Percentiles rank a stretch among this genome's conserved stretches.
Conservation (phyloP, 2,797 vertebrate species). For the Mergus octosetaceus region DNA sequence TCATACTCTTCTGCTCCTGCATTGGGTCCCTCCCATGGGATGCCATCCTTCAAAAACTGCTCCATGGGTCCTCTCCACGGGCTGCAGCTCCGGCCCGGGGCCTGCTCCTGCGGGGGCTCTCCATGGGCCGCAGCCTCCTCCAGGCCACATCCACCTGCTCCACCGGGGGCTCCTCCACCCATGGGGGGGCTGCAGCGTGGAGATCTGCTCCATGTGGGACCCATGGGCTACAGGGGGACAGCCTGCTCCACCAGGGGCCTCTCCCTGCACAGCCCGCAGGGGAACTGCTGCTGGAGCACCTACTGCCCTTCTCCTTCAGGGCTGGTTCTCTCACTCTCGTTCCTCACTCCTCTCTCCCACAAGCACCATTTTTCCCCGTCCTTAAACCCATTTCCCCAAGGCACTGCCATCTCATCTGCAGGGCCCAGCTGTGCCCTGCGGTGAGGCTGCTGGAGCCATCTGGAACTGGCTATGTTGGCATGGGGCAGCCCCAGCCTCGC, state of each 20-base stretch:
- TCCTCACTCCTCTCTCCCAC: neutral
- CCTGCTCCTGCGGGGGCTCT: neutral
- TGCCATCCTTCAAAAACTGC: neutral
- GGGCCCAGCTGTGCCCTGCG: neutral
- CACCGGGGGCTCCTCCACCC: too few relatives aligned
- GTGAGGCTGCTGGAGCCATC: neutral
- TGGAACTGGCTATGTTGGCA: neutral
- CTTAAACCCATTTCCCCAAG: neutral
- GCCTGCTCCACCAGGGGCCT: too few relatives aligned
- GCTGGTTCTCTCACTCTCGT: neutral
- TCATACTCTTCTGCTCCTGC: neutral
- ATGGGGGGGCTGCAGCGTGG: too few relatives aligned
- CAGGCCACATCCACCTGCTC: too few relatives aligned
- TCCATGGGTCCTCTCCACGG: neutral
- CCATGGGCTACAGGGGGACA: too few relatives aligned
- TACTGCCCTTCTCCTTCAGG: neutral
- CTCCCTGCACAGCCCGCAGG: neutral
- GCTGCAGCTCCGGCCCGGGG: neutral
- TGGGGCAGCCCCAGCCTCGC: rapidly evolving
- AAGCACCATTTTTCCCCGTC: neutral
- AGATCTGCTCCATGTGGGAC: too few relatives aligned
- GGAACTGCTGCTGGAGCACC: neutral
- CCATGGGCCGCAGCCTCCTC: too few relatives aligned
- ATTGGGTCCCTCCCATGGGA: neutral
- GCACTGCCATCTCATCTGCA: neutral